Evolutionary conservation across 2,113 vertebrate genomes (phyloP).

Genomic region (Paramormyrops kingsleyae): DNA sequence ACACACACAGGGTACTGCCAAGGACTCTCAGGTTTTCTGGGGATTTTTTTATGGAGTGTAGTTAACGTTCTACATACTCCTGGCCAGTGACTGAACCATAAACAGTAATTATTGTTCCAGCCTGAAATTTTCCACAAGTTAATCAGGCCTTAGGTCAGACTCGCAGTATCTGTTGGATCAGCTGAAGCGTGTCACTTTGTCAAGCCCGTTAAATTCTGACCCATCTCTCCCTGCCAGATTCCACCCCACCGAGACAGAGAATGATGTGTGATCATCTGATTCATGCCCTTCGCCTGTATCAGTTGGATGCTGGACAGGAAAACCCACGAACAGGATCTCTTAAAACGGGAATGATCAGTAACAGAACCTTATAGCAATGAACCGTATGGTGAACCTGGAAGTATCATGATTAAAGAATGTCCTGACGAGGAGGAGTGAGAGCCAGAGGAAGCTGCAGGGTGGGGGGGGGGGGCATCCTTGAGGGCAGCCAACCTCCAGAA

Average conservation of each 20-base stretch:
- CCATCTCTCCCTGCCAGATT: neutral
- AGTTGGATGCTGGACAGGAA: neutral
- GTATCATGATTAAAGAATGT: neutral
- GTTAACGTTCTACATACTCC: neutral
- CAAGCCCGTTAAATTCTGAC: neutral
- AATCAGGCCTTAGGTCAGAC: neutral
- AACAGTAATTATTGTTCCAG: neutral
- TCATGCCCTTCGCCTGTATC: neutral
- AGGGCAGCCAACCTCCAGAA: neutral
- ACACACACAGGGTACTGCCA: neutral
- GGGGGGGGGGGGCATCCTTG: neutral
- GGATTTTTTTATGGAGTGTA: neutral
- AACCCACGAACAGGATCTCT: neutral
- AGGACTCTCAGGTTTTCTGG: neutral
- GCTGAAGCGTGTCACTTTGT: neutral
- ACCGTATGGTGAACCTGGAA: neutral
- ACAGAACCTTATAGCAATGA: neutral
- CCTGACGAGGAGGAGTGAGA: neutral
- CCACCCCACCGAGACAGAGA: neutral
- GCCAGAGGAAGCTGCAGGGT: neutral
- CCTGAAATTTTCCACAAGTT: neutral
- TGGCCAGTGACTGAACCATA: neutral
- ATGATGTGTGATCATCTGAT: neutral
- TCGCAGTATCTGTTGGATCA: neutral
- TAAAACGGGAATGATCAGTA: neutral